A percentile compares a stretch with the other conserved stretches of the same genome.
phyloP scores from a whole-genome alignment of 2,888 invertebrate species.

The Timandra comae region DNA sequence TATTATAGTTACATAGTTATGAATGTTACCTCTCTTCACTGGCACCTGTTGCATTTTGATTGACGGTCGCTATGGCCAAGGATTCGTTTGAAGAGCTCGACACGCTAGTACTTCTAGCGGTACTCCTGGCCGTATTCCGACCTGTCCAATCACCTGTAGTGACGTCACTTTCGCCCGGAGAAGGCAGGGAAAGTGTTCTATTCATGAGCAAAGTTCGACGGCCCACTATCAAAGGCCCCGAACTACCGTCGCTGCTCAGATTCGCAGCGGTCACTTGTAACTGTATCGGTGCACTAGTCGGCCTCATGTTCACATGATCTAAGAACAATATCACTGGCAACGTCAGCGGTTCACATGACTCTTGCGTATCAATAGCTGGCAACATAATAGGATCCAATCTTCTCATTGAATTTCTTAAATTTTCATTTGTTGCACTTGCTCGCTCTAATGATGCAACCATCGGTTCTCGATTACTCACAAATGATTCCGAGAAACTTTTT shows the following conservation, averaged over 20 bases:
- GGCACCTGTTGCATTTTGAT: slow-evolving; percentile 39
- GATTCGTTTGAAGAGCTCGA: slow-evolving; percentile 66
- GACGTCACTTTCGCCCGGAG: slow-evolving; percentile 62
- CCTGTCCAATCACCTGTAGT: slow-evolving; percentile 60
- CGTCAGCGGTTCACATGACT: slow-evolving; percentile 55
- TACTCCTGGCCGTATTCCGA: slow-evolving; percentile 51
- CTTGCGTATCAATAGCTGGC: slow-evolving; percentile 52
- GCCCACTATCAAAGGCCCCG: slow-evolving; percentile 64
- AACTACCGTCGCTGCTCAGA: slow-evolving; percentile 56
- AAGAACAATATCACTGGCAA: slow-evolving; percentile 67
- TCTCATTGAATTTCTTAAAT: slow-evolving; percentile 63
- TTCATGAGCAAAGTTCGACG: slow-evolving; percentile 64
- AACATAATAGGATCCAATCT: slow-evolving; percentile 63
- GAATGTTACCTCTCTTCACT: slow-evolving; percentile 56
- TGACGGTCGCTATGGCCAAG: slow-evolving; percentile 39
- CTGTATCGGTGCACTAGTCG: slow-evolving; percentile 67
- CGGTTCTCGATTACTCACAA: slow-evolving; percentile 40
- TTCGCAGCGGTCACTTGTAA: slow-evolving; percentile 67
- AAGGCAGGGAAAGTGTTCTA: slow-evolving; percentile 58
- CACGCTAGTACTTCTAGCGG: slow-evolving; percentile 50
- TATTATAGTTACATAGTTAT: background rate
- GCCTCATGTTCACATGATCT: slow-evolving; percentile 65
- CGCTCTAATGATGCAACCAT: slow-evolving; percentile 46
- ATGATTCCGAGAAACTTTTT: slow-evolving; percentile 61
- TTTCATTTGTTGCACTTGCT: slow-evolving; percentile 49